phyloP scores from a whole-genome alignment of 2,797 vertebrate species.

The Nothura maculosa region DNA sequence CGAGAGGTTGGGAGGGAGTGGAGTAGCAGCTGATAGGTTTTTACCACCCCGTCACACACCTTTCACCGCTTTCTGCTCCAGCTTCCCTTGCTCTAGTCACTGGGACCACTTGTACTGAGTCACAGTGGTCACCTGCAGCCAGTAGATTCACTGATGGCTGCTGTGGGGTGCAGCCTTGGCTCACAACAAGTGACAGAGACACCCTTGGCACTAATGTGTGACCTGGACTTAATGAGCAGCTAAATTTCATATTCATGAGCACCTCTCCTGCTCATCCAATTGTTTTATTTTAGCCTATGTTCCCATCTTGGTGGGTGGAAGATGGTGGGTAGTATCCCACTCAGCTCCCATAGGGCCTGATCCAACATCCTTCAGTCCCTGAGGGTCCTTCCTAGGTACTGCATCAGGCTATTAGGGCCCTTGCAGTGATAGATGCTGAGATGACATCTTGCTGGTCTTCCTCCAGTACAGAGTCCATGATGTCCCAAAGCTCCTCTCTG shows the following conservation, averaged over 20 bases:
- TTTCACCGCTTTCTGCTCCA: background rate
- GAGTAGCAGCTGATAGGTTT: constrained; percentile 60
- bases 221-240: constrained; percentile 37
- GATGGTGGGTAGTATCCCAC: background rate
- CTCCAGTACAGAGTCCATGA: background rate
- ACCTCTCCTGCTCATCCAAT: background rate
- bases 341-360: background rate
- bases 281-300: background rate
- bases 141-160: background rate
- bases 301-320: background rate
- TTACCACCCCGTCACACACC: constrained; percentile 56
- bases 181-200: background rate
- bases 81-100: background rate
- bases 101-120: background rate
- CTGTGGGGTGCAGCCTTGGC: background rate
- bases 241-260: background rate
- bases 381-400: background rate
- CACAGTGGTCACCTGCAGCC: background rate
- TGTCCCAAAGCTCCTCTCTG: background rate
- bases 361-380: background rate
- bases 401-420: background rate
- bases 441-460: background rate
- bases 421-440: background rate
- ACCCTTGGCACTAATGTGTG: constrained; percentile 54
- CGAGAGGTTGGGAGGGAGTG: constrained; percentile 2